Evolutionary conservation across 2,888 invertebrate genomes (phyloP).

Genomic region (Thera obeliscata): DNA sequence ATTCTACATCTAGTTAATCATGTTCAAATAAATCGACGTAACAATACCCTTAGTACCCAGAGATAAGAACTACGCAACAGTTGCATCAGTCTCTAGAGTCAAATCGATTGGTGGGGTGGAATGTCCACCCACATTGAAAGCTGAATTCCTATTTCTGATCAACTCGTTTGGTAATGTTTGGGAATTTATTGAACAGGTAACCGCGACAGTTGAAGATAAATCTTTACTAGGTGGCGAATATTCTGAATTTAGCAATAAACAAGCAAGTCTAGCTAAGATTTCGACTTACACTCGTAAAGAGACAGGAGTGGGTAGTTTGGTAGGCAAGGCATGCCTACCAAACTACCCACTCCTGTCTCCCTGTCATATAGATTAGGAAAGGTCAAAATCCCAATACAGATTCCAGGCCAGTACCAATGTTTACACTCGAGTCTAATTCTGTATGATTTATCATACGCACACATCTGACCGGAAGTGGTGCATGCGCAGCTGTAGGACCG

Average conservation of each 20-base stretch:
- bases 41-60: conserved; percentile 14
- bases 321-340: too few species aligned
- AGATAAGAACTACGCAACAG: conserved; percentile 16
- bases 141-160: conserved; percentile 37
- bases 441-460: conserved; percentile 66
- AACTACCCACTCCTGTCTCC: too few species aligned
- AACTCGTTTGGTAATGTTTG: conserved; percentile 20
- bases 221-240: neutral
- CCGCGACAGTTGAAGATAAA: conserved; percentile 7
- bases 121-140: conserved; percentile 39
- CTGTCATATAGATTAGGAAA: neutral
- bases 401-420: conserved; percentile 36
- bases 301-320: neutral
- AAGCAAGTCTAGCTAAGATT: neutral
- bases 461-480: conserved; percentile 75
- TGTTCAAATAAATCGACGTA: conserved; percentile 6
- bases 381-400: conserved; percentile 10
- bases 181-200: conserved; percentile 25
- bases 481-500: conserved; percentile 63
- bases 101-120: conserved; percentile 27
- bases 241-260: neutral
- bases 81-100: conserved; percentile 22
- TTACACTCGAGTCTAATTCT: conserved; percentile 58
- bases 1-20: conserved; percentile 6
- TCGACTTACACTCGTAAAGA: neutral